A percentile compares a stretch with the other conserved stretches of the same genome.
Evolutionary conservation across 2,797 vertebrate species (phyloP).

Genomic region (Acridotheres tristis): DNA sequence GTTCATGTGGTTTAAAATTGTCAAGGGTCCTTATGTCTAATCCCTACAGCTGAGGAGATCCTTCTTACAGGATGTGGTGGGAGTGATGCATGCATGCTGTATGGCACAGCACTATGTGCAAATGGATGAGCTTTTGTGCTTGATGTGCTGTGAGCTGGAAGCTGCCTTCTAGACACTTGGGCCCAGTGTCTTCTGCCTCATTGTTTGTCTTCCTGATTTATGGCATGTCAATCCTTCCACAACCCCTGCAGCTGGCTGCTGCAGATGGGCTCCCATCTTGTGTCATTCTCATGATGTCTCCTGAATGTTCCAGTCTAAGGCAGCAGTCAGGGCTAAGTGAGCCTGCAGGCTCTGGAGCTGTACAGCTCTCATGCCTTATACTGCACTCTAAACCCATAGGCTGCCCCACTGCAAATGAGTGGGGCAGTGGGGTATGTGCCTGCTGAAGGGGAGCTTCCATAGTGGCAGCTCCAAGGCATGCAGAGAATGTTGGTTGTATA

Average conservation of each 20-base stretch:
- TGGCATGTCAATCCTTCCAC: not conserved
- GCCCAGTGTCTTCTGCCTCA: not conserved
- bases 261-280: not conserved
- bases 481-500: not conserved
- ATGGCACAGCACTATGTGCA: not conserved
- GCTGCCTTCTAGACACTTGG: constrained; percentile 12
- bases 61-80: not conserved
- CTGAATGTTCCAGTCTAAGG: not conserved
- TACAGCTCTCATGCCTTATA: not conserved
- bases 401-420: not conserved
- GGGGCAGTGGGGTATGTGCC: not conserved
- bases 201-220: constrained; percentile 40
- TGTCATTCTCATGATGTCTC: not conserved
- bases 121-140: constrained; percentile 27
- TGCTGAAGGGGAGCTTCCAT: not conserved
- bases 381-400: not conserved
- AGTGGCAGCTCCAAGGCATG: not conserved
- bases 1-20: not conserved
- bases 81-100: constrained; percentile 21
- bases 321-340: not conserved
- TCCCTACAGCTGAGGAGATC: not conserved
- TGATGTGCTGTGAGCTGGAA: not conserved
- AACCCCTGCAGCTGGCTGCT: constrained; percentile 28
- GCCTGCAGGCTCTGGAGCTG: not conserved
- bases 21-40: not conserved